Evolutionary conservation across 2,888 invertebrate genomes (phyloP), one percentile per base, ranked within the genome.

Genomic region (Sesia apiformis): DNA sequence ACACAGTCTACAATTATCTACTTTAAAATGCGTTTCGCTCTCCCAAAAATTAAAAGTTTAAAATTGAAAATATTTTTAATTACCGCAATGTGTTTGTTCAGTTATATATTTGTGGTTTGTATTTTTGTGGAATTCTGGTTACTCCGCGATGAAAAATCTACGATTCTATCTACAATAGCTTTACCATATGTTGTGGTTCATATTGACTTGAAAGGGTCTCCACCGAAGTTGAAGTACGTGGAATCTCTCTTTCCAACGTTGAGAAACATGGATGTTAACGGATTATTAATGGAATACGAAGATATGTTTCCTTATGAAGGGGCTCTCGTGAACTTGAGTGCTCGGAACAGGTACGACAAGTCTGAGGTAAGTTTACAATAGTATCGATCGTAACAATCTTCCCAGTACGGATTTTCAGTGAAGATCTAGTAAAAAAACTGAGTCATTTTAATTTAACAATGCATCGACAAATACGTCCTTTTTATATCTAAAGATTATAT

Each of bases 291-390:
- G 42, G 96, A 97, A 72, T 97, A 96, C 73, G 96, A 97, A 76
- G 96, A 97, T 66, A 96, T 94, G 94, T 96, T 96, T 78, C 96
- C 96, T 0, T 97, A 93, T 73, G 77, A 86, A 41, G 93, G 91
- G 0, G 74, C 71, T 4, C 76, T 95, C 4, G 75, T 74, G 40
- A 91, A 91, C 61, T 79, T 95, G 49, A 90, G 92, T 49, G 92
- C 94, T 4, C 78, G 76, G 3, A 93, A 94, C 72, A 91, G 92
- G 54, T 97, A 96, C 70, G 81, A 60, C 0, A 78, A 63, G 63
- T 4, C 50, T n/a, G 74, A 85, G 76, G 89, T 84, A 60, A 63
- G 70, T 62, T 40, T 6, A 42, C 5, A 7, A 3, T 42, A 42
- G 7, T 23, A 23, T 23, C 23, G 23, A 23, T 23, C 23, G 23